phyloP scores from a whole-genome alignment of 2,797 vertebrate genomes.

The Pampus argenteus region DNA sequence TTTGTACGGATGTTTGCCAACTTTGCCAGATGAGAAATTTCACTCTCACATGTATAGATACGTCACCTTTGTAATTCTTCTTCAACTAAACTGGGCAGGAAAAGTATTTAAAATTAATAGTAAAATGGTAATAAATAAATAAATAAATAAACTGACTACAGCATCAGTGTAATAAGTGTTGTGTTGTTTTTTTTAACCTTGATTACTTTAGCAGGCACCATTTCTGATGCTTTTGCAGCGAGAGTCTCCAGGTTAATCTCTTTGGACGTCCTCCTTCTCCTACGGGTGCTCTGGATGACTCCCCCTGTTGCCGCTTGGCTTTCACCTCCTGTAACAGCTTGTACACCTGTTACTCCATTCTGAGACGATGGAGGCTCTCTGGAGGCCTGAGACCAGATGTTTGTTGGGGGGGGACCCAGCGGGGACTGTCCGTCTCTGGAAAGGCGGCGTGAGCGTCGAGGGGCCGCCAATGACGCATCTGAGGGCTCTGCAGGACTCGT shows the following conservation, averaged over 20 bases:
- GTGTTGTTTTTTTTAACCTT: constrained; percentile 68
- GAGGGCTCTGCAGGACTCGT: constrained; percentile 32
- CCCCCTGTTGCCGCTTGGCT: constrained; percentile 84
- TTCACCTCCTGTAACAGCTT: constrained; percentile 75
- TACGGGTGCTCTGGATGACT: constrained; percentile 89
- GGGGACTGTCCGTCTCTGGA: constrained; percentile 84
- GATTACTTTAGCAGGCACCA: constrained; percentile 82
- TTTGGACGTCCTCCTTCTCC: constrained; percentile 90
- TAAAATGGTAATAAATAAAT: not conserved
- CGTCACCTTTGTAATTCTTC: not conserved
- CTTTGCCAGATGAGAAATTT: constrained; percentile 29
- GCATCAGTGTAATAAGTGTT: not conserved
- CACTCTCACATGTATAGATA: constrained; percentile 15
- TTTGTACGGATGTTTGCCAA: constrained; percentile 55
- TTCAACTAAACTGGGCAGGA: not conserved
- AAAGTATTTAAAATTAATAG: not conserved
- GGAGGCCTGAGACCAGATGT: constrained; percentile 74
- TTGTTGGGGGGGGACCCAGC: constrained; percentile 75
- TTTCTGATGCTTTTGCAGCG: constrained; percentile 92
- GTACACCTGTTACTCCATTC: constrained; percentile 64
- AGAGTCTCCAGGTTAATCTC: constrained; percentile 94
- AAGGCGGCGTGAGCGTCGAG: constrained; percentile 92
- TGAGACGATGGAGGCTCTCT: constrained; percentile 65
- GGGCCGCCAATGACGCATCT: constrained; percentile 70
- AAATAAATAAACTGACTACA: not conserved